phyloP scores from a whole-genome alignment of 1,140 invertebrate genomes.

The Bicyclus anynana region DNA sequence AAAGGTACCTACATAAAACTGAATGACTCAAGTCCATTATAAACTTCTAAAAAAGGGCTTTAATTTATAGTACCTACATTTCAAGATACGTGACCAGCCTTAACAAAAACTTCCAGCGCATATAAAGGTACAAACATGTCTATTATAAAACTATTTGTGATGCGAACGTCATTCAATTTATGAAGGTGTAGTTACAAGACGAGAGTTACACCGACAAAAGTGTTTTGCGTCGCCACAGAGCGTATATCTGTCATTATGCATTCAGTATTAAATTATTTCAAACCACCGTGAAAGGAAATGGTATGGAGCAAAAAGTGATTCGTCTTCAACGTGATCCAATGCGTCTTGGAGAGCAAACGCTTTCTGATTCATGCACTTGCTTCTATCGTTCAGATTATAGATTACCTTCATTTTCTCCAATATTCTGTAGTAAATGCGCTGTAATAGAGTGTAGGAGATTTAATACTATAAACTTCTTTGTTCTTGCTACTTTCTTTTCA shows the following conservation, averaged over 20 bases:
- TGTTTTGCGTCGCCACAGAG: slow-evolving; percentile 28
- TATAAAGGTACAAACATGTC: slow-evolving; percentile 6
- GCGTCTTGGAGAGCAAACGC: slow-evolving; percentile 19
- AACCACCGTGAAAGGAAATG: slow-evolving; percentile 28
- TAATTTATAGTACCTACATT: slow-evolving; percentile 14
- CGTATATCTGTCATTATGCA: slow-evolving; percentile 29
- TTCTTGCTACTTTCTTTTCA: too few species aligned
- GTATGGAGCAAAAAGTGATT: slow-evolving; percentile 36
- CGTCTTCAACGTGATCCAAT: slow-evolving; percentile 26
- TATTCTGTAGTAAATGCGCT: background rate
- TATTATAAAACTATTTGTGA: slow-evolving; percentile 25
- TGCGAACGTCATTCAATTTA: slow-evolving; percentile 26
- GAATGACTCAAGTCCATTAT: slow-evolving; percentile 7
- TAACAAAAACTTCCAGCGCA: slow-evolving; percentile 16
- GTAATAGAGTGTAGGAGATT: too few species aligned
- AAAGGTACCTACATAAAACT: background rate
- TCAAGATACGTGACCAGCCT: slow-evolving; percentile 24
- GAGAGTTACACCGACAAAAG: slow-evolving; percentile 21
- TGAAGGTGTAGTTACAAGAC: slow-evolving; percentile 14
- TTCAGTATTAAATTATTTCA: slow-evolving; percentile 37
- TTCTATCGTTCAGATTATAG: slow-evolving; percentile 20
- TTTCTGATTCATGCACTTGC: slow-evolving; percentile 30
- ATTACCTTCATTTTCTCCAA: slow-evolving; percentile 2
- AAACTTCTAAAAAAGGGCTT: slow-evolving; percentile 5
- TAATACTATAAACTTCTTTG: too few species aligned